These are phyloP conservation scores for Apis dorsata DNA, from an alignment of 1,140 invertebrate species.

Conservation along the genomic window DNA sequence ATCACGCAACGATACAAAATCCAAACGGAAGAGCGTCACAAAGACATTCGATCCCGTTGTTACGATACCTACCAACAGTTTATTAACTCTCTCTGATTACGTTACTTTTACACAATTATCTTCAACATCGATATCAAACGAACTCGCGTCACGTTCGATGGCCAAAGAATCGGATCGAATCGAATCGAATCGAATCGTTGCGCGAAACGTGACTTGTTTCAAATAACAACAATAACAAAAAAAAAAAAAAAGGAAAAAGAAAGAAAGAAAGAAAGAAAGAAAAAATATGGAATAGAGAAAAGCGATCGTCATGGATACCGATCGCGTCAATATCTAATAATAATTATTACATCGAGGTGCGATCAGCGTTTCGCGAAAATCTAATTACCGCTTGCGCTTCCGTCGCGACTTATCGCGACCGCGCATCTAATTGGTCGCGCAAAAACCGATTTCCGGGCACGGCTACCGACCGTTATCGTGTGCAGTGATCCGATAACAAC, in stretches of 20 bases:
- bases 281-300: background rate
- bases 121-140: background rate
- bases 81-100: background rate
- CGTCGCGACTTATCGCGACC: constrained; percentile 34
- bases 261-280: too few species aligned
- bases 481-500: constrained; percentile 37
- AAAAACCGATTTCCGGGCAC: constrained; percentile 32
- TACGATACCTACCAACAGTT: background rate
- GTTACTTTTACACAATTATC: background rate
- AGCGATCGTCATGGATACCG: background rate
- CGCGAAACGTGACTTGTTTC: too few species aligned
- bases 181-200: background rate
- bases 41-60: background rate
- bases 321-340: constrained; percentile 30
- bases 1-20: background rate
- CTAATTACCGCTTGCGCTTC: constrained; percentile 34
- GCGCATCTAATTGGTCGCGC: constrained; percentile 42
- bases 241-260: too few species aligned
- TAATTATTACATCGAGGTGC: constrained; percentile 27
- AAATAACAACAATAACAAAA: too few species aligned
- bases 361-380: constrained; percentile 39
- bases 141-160: background rate
- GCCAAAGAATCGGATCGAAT: background rate
- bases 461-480: constrained; percentile 27
- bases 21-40: background rate